Evolutionary conservation across 2,113 vertebrate genomes (phyloP).

Genomic region (Nesogale talazaci): DNA sequence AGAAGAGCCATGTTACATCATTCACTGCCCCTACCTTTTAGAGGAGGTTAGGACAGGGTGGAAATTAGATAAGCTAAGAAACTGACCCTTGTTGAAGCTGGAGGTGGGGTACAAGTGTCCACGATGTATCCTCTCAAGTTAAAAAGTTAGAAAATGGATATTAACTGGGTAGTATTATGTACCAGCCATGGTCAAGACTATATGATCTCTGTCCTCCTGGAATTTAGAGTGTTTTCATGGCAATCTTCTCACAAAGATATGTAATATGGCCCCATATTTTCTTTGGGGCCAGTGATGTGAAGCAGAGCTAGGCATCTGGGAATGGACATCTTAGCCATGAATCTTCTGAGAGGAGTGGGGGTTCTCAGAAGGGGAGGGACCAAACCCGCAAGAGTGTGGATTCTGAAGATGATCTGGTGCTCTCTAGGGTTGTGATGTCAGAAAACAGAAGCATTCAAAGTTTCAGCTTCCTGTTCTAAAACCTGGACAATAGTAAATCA

Average conservation of each 20-base stretch:
- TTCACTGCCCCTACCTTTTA: not conserved
- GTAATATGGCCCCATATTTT: too few relatives aligned
- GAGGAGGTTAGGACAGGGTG: not conserved
- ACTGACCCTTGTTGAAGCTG: not conserved
- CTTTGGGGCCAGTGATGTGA: not conserved
- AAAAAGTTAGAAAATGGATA: not conserved
- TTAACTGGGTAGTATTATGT: not conserved
- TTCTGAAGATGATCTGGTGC: too few relatives aligned
- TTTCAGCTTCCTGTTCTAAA: not conserved
- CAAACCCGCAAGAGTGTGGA: accelerated
- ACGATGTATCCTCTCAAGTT: not conserved
- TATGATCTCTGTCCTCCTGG: not conserved
- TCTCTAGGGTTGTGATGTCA: not conserved
- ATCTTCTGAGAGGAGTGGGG: not conserved
- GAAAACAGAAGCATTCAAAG: not conserved
- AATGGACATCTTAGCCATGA: too few relatives aligned
- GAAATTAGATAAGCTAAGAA: not conserved
- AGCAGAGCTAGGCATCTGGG: not conserved
- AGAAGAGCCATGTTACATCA: too few relatives aligned
- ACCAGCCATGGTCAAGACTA: not conserved
- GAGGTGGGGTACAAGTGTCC: not conserved
- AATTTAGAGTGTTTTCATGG: not conserved
- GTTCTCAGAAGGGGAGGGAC: too few relatives aligned
- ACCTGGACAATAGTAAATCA: not conserved
- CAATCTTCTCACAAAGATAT: not conserved